phyloP scores from a whole-genome alignment of 2,113 vertebrate genomes.

The Ornithorhynchus anatinus region DNA sequence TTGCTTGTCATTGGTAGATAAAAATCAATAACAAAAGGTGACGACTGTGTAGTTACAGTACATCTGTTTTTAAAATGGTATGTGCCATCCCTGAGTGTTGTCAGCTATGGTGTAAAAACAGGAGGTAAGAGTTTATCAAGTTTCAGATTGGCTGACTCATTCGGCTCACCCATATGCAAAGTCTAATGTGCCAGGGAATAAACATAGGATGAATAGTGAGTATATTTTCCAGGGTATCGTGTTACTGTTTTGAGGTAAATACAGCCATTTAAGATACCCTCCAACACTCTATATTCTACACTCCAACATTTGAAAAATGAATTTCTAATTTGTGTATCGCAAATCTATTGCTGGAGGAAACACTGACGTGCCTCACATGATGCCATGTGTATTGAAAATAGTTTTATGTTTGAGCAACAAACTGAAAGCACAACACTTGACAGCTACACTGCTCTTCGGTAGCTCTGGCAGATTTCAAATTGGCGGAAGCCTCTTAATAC shows the following conservation, averaged over 20 bases:
- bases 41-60: background rate
- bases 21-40: conserved; percentile 51
- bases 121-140: conserved; percentile 66
- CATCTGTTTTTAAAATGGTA: conserved; percentile 48
- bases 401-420: conserved; percentile 69
- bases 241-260: conserved; percentile 71
- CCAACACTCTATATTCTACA: conserved; percentile 40
- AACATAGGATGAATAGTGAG: conserved; percentile 53
- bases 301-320: conserved; percentile 59
- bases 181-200: conserved; percentile 55
- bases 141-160: conserved; percentile 69
- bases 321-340: conserved; percentile 59
- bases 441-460: conserved; percentile 23
- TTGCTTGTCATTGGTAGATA: conserved; percentile 18
- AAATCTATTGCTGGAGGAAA: conserved; percentile 45
- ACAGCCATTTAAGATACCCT: conserved; percentile 55
- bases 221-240: conserved; percentile 61
- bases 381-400: conserved; percentile 67
- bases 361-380: conserved; percentile 28
- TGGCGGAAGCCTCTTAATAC: conserved; percentile 30
- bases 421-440: conserved; percentile 59
- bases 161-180: conserved; percentile 63
- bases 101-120: conserved; percentile 50
- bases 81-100: conserved; percentile 43
- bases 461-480: conserved; percentile 25